These are phyloP conservation scores for Botia kubotai DNA, from an alignment of 2,797 vertebrate species.

Conservation along the genomic window DNA sequence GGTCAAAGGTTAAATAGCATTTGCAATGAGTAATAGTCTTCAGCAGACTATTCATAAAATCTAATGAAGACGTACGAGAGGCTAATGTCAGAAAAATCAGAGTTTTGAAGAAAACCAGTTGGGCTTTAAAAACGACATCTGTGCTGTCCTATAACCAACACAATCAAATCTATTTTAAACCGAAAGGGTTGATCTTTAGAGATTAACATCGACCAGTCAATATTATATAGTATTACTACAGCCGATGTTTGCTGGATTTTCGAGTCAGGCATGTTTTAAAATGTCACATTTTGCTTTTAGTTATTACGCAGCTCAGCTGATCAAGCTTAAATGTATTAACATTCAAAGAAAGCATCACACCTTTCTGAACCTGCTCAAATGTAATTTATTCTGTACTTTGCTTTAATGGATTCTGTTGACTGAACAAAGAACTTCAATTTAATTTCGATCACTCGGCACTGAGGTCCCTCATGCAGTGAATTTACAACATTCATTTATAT, in stretches of 20 bases:
- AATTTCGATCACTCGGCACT: constrained; percentile 32
- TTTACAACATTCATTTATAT: constrained; percentile 19
- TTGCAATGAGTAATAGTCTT: constrained; percentile 46
- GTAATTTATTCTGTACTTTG: constrained; percentile 32
- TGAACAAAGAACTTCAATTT: constrained; percentile 39
- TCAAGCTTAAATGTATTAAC: constrained; percentile 25
- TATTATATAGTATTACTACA: constrained; percentile 22
- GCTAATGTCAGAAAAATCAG: constrained; percentile 21
- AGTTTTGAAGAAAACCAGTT: too few relatives aligned
- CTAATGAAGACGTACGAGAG: constrained; percentile 44
- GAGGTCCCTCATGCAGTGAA: constrained; percentile 26
- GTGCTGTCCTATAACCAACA: neutral
- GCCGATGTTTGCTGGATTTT: constrained; percentile 30
- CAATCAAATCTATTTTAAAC: neutral
- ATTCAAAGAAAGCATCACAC: constrained; percentile 5
- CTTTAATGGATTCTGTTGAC: constrained; percentile 38
- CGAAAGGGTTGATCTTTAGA: neutral
- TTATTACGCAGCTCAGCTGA: neutral
- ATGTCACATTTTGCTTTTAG: constrained; percentile 35
- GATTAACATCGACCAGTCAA: constrained; percentile 5
- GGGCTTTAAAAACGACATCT: neutral
- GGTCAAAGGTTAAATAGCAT: constrained; percentile 17
- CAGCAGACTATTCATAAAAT: constrained; percentile 39
- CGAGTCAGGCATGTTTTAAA: constrained; percentile 7
- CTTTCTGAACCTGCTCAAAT: constrained; percentile 23